Base-by-base conservation (phyloP, 2,888 invertebrate species). In the Oxycera nigricornis region DNA sequence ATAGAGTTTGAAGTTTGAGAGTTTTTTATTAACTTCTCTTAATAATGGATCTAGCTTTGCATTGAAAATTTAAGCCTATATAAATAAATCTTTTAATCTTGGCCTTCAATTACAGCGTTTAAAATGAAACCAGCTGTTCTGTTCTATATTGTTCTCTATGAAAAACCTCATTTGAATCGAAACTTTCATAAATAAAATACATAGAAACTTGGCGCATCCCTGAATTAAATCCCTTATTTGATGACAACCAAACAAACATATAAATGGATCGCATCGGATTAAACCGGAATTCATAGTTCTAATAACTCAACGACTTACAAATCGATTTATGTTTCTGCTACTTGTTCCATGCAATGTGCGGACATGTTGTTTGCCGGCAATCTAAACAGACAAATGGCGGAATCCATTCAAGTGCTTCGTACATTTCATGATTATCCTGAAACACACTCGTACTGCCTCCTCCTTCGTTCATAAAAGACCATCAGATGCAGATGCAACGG, bases 221-320 rank as follows among this genome's bases (percentile, higher is more conserved):
- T n/a, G n/a, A n/a, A n/a, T n/a, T n/a, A n/a, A n/a, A n/a, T n/a
- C n/a, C n/a, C 24, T 55, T 55, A 55, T 55, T 24, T 22, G 55
- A 22, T 55, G 65, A 65, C 65, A 65, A 41, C 65, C 22, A 65
- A 65, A 65, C 65, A 65, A 39, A 65, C 24, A 65, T 41, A 7
- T 65, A 41, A 41, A 65, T 52, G 31, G 30, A 70, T 35, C 52
- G 22, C 22, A 52, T 70, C 70, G 70, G 70, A 70, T 70, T 41
- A 70, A n/a, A 24, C 26, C 22, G 52, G 52, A 70, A 70, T 52
- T 70, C 70, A 70, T 70, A 70, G 55, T 70, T 70, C 55, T 55
- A 70, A 70, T 70, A 70, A 70, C 70, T 70, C 70, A 70, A 52
- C 70, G 70, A 70, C 70, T 70, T 70, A 70, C 55, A 70, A 70